Evolutionary conservation across 2,113 vertebrate species (phyloP).

Genomic region (Albula glossodonta): DNA sequence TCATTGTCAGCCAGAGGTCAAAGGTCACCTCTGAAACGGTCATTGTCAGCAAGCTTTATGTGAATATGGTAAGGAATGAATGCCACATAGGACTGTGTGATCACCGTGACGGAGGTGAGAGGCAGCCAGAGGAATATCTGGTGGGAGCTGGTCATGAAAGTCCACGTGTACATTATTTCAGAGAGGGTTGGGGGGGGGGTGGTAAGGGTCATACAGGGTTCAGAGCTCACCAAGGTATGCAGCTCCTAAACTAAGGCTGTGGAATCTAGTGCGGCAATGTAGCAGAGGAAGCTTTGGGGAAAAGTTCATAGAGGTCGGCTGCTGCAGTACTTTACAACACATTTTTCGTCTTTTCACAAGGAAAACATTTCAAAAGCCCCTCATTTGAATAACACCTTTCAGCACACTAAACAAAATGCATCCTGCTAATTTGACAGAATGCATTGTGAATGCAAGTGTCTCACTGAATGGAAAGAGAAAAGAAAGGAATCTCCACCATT

Average conservation of each 20-base stretch:
- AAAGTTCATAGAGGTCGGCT: conserved; percentile 32
- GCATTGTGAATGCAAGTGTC: background rate
- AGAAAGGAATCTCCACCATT: background rate
- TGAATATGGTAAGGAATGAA: background rate
- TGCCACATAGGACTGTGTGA: background rate
- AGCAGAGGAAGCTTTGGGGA: background rate
- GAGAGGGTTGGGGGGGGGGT: background rate
- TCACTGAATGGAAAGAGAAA: background rate
- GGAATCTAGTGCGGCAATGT: background rate
- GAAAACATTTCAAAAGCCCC: conserved; percentile 24
- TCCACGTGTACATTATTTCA: conserved; percentile 36
- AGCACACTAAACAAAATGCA: background rate
- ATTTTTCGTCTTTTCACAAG: conserved; percentile 24
- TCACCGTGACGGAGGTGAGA: background rate
- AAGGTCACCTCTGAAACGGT: background rate
- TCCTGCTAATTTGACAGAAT: background rate
- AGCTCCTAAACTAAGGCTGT: background rate
- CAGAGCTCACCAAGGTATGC: conserved; percentile 23
- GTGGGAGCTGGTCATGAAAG: background rate
- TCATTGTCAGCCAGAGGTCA: background rate
- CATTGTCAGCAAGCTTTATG: background rate
- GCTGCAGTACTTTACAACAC: background rate
- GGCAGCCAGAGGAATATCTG: background rate
- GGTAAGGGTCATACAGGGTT: conserved; percentile 12
- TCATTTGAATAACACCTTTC: conserved; percentile 36